Evolutionary conservation across 2,113 vertebrate genomes (phyloP), one percentile per base, ranked within the genome.

Genomic region (Lampris megalopsis): DNA sequence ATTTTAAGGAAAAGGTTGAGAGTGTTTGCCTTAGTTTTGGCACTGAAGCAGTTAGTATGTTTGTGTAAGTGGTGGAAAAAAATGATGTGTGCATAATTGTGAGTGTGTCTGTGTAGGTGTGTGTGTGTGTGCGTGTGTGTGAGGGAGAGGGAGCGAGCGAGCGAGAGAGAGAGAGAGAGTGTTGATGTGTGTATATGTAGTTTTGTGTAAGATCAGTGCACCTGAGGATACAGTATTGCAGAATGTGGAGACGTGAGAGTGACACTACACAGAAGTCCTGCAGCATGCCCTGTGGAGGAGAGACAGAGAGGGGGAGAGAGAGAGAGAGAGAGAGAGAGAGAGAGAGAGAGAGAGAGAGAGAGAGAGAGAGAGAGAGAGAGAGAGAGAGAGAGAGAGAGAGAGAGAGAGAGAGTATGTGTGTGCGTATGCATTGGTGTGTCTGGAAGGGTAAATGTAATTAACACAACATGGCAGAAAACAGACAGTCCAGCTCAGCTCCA

Each of bases 21-120:
- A 83, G 74, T 91, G 88, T 87, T 89, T 88, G 85, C 88, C 78
- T 90, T 82, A 86, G 84, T 71, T 68, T 86, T 89, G 86, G 84
- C 88, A 80, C 61, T 41, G 37, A 62, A 58, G 60, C 77, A 67
- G 65, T 76, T 47, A 9, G 83, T 65, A 68, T 91, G 66, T 91
- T 90, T 89, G 61, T 89, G 53, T 63, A 83, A 87, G 80, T 77
- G 84, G 67, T 85, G 85, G 91, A 91, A 90, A 88, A 24, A 24
- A 24, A 24, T 24, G 24, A 24, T 24, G 24, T 24, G 24, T 24
- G 24, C 24, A 24, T 24, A 24, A 80, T 13, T 6, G 13, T 77
- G 80, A 63, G 65, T 78, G 64, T 59, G 61, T 59, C 43, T 62
- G 13, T 63, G 6, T 75, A 53, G 79, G 24, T 80, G 67, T 71